Evolutionary conservation across 1,140 invertebrate genomes (phyloP).

Genomic region (Trypoxylus dichotomus): DNA sequence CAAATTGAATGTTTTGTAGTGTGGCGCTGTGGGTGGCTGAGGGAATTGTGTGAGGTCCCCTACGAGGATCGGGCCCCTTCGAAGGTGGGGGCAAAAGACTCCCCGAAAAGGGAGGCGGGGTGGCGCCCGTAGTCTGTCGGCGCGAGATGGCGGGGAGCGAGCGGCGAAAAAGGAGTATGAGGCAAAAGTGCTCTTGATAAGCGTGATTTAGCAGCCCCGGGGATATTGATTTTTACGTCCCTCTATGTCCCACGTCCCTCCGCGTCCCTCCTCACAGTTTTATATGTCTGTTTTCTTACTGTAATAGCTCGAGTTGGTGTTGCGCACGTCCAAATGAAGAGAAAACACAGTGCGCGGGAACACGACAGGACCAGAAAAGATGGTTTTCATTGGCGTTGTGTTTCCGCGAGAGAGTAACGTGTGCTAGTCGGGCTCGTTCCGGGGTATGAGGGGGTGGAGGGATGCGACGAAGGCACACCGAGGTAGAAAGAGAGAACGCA

Average conservation of each 20-base stretch:
- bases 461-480: slow-evolving; percentile 23
- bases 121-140: slow-evolving; percentile 49
- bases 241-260: slow-evolving; percentile 36
- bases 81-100: background rate
- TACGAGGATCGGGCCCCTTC: background rate
- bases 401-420: slow-evolving; percentile 44
- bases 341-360: slow-evolving; percentile 44
- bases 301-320: slow-evolving; percentile 54
- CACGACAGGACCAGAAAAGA: slow-evolving; percentile 45
- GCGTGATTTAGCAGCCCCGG: slow-evolving; percentile 72
- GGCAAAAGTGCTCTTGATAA: slow-evolving; percentile 70
- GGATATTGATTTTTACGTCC: slow-evolving; percentile 69
- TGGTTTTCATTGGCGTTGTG: slow-evolving; percentile 55
- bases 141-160: slow-evolving; percentile 21
- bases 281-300: slow-evolving; percentile 58
- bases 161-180: slow-evolving; percentile 41
- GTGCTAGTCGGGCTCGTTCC: slow-evolving; percentile 1
- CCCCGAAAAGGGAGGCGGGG: background rate
- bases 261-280: slow-evolving; percentile 56
- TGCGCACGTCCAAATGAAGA: slow-evolving; percentile 48
- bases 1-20: slow-evolving; percentile 56
- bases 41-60: slow-evolving; percentile 33
- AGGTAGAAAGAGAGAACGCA: slow-evolving; percentile 28
- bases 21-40: slow-evolving; percentile 52
- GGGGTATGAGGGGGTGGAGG: slow-evolving; percentile 26